Evolutionary conservation across 2,797 vertebrate species (phyloP).

Genomic region (Hemitrygon akajei): DNA sequence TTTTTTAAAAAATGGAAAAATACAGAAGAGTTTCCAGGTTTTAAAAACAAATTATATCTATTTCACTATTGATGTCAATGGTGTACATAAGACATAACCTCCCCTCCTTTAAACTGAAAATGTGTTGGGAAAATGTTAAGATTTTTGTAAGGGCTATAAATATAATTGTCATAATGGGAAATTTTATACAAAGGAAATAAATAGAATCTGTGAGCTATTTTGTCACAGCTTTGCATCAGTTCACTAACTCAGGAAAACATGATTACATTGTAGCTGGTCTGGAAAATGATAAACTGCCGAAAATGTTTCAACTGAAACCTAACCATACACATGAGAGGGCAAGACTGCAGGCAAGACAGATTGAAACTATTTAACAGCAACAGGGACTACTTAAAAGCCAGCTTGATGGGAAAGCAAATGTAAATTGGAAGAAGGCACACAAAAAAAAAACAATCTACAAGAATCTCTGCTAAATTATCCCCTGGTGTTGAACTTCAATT

Average conservation of each 20-base stretch:
- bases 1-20: not conserved
- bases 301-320: not conserved
- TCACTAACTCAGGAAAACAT: not conserved
- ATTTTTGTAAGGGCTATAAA: not conserved
- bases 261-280: not conserved
- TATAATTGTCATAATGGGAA: not conserved
- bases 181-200: not conserved
- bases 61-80: not conserved
- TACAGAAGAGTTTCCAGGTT: not conserved
- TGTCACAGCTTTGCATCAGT: not conserved
- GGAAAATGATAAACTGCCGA: not conserved
- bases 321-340: not conserved
- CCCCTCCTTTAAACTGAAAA: not conserved
- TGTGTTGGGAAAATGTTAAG: not conserved
- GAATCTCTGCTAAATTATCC: not conserved
- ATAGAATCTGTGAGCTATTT: not conserved
- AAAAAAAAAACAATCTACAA: not conserved
- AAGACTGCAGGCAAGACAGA: not conserved
- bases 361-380: not conserved
- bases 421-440: slow-evolving; percentile 14
- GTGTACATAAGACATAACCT: not conserved
- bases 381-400: not conserved
- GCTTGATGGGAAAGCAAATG: slow-evolving; percentile 27
- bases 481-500: not conserved
- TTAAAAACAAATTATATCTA: not conserved